Conservation (phyloP, 2,888 invertebrate species). For the Acanthosepion esculentum region DNA sequence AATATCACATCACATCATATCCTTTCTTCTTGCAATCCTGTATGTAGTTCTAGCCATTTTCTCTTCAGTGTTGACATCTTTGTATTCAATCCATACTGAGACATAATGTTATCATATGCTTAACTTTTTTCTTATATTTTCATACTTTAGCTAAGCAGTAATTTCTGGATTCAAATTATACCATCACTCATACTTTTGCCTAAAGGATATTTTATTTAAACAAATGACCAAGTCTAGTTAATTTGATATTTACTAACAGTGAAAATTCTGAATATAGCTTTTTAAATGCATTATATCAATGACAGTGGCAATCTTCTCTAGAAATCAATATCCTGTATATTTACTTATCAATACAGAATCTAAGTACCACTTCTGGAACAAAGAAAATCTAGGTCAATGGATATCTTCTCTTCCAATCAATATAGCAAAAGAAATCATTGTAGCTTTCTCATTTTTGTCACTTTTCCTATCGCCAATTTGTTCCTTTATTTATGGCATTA, state of each 20-base stretch:
- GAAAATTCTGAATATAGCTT: neutral
- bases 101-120: neutral
- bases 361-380: conserved; percentile 15
- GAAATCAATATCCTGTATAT: conserved; percentile 23
- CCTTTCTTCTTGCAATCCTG: neutral
- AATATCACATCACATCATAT: neutral
- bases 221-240: neutral
- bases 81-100: neutral
- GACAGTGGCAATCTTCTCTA: conserved; percentile 21
- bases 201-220: neutral
- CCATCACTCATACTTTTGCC: neutral
- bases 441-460: neutral
- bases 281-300: neutral
- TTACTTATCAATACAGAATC: conserved; percentile 1
- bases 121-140: neutral
- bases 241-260: neutral
- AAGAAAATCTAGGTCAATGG: conserved; percentile 23
- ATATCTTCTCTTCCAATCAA: conserved; percentile 33
- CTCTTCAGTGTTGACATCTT: conserved; percentile 16
- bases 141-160: neutral
- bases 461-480: neutral
- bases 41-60: neutral
- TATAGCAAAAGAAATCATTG: neutral
- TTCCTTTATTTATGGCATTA: conserved; percentile 33
- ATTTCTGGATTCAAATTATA: neutral